These are phyloP conservation scores for Apocheima hispidaria DNA, from an alignment of 2,888 invertebrate genomes.

Conservation along the genomic window DNA sequence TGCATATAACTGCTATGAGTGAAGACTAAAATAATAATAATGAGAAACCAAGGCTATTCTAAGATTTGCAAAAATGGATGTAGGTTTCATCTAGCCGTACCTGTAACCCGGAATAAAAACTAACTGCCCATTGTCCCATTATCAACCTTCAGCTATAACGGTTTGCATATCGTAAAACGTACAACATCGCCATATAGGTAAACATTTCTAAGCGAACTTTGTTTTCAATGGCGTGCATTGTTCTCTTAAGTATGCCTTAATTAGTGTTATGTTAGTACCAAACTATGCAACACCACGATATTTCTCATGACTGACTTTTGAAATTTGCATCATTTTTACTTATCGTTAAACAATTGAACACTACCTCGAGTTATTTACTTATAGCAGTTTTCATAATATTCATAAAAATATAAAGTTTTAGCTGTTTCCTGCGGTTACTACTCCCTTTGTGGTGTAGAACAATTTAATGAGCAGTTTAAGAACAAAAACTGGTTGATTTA, in stretches of 20 bases:
- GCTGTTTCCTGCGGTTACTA: too few relatives aligned
- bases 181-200: constrained; percentile 31
- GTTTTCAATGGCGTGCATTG: constrained; percentile 47
- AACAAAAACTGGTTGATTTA: too few relatives aligned
- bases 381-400: neutral
- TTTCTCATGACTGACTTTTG: constrained; percentile 49
- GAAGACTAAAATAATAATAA: too few relatives aligned
- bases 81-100: neutral
- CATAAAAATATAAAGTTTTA: too few relatives aligned
- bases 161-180: constrained; percentile 37
- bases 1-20: too few relatives aligned
- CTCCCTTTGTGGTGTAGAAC: too few relatives aligned
- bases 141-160: constrained; percentile 31
- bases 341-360: neutral
- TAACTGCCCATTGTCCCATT: constrained; percentile 38
- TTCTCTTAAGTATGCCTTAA: constrained; percentile 55
- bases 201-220: constrained; percentile 36
- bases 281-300: constrained; percentile 30
- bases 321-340: constrained; percentile 52
- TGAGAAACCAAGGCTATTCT: too few relatives aligned
- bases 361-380: constrained; percentile 12
- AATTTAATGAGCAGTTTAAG: too few relatives aligned
- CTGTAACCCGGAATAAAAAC: constrained; percentile 19
- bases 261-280: constrained; percentile 50
- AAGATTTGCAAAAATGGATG: neutral